phyloP scores from a whole-genome alignment of 2,113 vertebrate species.

The Spermophilus dauricus region DNA sequence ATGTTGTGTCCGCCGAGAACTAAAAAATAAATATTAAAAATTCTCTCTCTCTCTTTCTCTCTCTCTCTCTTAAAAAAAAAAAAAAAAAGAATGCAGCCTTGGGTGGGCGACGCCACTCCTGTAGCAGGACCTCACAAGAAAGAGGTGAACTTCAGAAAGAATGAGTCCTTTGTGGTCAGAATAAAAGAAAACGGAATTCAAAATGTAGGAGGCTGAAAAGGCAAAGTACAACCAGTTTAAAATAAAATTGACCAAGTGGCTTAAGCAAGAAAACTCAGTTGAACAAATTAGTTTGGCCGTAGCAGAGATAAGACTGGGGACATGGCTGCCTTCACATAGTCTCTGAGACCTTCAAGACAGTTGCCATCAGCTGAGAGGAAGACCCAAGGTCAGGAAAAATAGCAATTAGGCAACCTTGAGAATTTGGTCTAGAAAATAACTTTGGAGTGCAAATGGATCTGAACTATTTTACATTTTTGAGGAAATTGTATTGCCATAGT shows the following conservation, averaged over 20 bases:
- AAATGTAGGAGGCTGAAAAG: background rate
- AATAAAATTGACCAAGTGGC: background rate
- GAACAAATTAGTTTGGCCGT: background rate
- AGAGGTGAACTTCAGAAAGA: background rate
- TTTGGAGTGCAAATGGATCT: background rate
- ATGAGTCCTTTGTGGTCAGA: background rate
- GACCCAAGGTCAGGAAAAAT: background rate
- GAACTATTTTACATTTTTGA: background rate
- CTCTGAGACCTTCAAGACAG: background rate
- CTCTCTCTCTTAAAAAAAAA: too few species aligned
- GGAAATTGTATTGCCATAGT: background rate
- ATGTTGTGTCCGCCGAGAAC: too few species aligned
- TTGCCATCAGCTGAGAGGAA: background rate
- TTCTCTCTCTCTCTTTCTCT: too few species aligned
- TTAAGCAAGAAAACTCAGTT: background rate
- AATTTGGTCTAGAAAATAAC: background rate
- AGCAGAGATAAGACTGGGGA: background rate
- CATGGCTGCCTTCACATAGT: rapidly evolving
- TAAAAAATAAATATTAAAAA: too few species aligned
- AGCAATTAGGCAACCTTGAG: background rate
- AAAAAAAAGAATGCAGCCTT: too few species aligned
- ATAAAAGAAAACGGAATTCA: background rate
- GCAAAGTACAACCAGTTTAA: background rate
- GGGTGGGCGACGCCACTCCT: background rate
- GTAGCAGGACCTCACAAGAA: background rate